These are phyloP conservation scores for Odontesthes bonariensis DNA, from an alignment of 2,113 vertebrate species.

Conservation along the genomic window DNA sequence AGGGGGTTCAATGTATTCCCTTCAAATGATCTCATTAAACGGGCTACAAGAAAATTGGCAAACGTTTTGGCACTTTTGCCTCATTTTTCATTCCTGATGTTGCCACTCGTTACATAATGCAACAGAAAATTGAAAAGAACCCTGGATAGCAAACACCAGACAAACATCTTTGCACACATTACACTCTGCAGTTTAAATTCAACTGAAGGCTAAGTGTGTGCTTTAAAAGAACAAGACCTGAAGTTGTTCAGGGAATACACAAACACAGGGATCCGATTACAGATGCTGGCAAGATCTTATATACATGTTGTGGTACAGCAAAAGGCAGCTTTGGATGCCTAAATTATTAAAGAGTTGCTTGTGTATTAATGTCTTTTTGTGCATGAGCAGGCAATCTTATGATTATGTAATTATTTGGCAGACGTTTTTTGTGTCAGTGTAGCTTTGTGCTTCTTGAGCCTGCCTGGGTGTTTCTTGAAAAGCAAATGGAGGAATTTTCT, in stretches of 20 bases:
- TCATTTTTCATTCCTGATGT: no score
- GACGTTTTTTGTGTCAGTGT: background rate
- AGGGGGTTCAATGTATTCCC: no score
- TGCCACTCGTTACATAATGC: no score
- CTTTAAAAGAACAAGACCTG: constrained; percentile 58
- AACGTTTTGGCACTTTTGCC: no score
- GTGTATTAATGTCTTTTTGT: background rate
- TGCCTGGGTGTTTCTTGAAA: background rate
- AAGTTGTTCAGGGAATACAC: constrained; percentile 54
- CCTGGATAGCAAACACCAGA: background rate
- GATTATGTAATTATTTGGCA: no score
- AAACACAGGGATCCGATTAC: constrained; percentile 41
- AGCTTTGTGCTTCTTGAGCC: background rate
- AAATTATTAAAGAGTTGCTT: constrained; percentile 24
- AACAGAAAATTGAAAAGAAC: no score
- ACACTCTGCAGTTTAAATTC: constrained; percentile 47
- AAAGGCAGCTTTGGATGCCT: constrained; percentile 30
- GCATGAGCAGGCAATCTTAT: background rate
- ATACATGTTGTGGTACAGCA: constrained; percentile 39
- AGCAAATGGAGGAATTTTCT: background rate
- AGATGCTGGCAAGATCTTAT: constrained; percentile 50
- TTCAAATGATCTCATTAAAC: no score
- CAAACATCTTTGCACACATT: constrained; percentile 17
- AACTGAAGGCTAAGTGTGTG: constrained; percentile 53
- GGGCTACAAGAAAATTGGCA: no score